These are phyloP conservation scores for Martes flavigula DNA, from an alignment of 2,797 vertebrate species.

Conservation along the genomic window DNA sequence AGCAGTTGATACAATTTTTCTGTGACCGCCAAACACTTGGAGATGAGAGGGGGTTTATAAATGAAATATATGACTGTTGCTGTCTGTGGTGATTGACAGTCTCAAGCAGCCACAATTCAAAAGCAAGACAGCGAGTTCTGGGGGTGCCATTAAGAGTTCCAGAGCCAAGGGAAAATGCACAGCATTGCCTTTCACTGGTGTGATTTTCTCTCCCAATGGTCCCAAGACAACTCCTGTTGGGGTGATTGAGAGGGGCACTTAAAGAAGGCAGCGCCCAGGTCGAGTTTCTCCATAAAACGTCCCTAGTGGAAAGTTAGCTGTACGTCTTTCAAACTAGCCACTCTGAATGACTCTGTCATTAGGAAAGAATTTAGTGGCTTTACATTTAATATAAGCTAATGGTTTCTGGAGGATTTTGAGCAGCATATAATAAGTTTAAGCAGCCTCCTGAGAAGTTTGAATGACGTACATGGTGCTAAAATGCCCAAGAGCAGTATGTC, in stretches of 20 bases:
- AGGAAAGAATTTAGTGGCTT: slow-evolving; percentile 86
- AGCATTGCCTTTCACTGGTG: not conserved
- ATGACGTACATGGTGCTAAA: slow-evolving; percentile 55
- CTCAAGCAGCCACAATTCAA: not conserved
- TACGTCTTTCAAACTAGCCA: slow-evolving; percentile 79
- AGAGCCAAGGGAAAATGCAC: slow-evolving; percentile 33
- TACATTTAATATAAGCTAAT: slow-evolving; percentile 81
- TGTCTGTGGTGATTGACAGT: not conserved
- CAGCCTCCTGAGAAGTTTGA: slow-evolving; percentile 78
- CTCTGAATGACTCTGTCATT: slow-evolving; percentile 83
- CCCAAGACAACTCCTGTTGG: slow-evolving; percentile 42
- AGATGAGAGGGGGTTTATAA: not conserved
- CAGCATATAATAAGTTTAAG: slow-evolving; percentile 80
- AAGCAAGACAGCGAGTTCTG: not conserved
- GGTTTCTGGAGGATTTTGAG: slow-evolving; percentile 82
- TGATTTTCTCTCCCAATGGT: not conserved
- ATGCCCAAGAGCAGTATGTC: slow-evolving; percentile 65
- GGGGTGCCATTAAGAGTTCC: not conserved
- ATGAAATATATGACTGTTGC: not conserved
- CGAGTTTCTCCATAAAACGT: slow-evolving; percentile 78
- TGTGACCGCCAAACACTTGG: not conserved
- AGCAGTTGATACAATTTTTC: not conserved
- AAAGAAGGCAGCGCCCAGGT: slow-evolving; percentile 69
- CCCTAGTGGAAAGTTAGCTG: slow-evolving; percentile 71
- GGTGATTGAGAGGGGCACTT: slow-evolving; percentile 55